Evolutionary conservation across 1,140 invertebrate genomes (phyloP).

Genomic region (Cephus cinctus): DNA sequence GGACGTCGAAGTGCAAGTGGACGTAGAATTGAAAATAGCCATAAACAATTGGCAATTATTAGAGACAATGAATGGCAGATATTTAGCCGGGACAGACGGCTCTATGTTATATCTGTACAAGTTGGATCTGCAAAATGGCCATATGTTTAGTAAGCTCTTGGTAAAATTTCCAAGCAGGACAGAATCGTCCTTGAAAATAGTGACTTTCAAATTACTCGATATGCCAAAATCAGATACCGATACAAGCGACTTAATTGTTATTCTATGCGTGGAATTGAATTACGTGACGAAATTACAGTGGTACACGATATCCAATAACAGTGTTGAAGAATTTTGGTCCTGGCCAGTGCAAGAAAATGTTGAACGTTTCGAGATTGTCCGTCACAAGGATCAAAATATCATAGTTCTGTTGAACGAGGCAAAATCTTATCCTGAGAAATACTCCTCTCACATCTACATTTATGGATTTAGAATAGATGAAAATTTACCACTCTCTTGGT

Average conservation of each 20-base stretch:
- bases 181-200: constrained; percentile 13
- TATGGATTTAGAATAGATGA: constrained; percentile 25
- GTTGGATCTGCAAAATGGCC: constrained; percentile 8
- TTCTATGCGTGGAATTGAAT: constrained; percentile 27
- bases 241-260: constrained; percentile 3
- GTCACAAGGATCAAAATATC: constrained; percentile 14
- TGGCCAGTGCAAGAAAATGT: constrained; percentile 18
- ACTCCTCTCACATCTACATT: constrained; percentile 22
- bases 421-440: background rate
- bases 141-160: background rate
- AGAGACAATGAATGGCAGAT: constrained; percentile 10
- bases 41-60: constrained; percentile 23
- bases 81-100: constrained; percentile 16
- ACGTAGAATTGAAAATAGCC: background rate
- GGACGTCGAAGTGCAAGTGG: constrained; percentile 21
- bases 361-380: constrained; percentile 22
- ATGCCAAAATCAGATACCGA: background rate
- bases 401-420: constrained; percentile 26
- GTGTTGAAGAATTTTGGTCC: constrained; percentile 14
- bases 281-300: constrained; percentile 21
- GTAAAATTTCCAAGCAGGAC: background rate
- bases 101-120: constrained; percentile 14
- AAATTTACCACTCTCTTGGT: no score
- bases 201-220: constrained; percentile 22
- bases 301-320: constrained; percentile 19